phyloP scores from a whole-genome alignment of 2,797 vertebrate genomes.

The Etheostoma nigrum region DNA sequence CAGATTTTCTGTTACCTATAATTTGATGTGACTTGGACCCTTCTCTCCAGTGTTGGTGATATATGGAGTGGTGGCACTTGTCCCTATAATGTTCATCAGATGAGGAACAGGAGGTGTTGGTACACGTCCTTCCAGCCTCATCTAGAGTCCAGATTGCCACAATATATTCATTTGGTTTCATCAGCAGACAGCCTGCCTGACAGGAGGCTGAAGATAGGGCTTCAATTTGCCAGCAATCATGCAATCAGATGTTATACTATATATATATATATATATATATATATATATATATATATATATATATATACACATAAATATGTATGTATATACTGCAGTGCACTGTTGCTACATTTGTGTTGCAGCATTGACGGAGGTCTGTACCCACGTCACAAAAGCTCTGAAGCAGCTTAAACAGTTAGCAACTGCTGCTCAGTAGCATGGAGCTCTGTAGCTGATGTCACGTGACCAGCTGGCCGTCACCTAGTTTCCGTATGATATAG shows the following conservation, averaged over 20 bases:
- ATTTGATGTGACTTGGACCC: background rate
- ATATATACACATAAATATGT: too few relatives aligned
- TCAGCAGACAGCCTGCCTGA: slow-evolving; percentile 25
- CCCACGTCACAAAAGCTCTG: too few relatives aligned
- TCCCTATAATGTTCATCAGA: background rate
- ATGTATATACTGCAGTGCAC: background rate
- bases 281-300: too few relatives aligned
- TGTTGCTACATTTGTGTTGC: background rate
- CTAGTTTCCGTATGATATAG: too few relatives aligned
- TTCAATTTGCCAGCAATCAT: slow-evolving; percentile 39
- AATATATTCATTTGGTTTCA: slow-evolving; percentile 21
- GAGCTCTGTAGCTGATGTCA: too few relatives aligned
- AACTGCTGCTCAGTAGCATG: too few relatives aligned
- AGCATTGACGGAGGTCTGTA: background rate
- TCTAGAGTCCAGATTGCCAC: slow-evolving; percentile 4
- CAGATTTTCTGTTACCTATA: background rate
- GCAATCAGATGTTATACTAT: slow-evolving; percentile 21
- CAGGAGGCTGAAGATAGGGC: slow-evolving; percentile 17
- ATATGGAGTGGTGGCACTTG: background rate
- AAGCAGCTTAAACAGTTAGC: too few relatives aligned
- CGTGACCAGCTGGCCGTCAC: too few relatives aligned
- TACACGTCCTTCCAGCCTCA: background rate
- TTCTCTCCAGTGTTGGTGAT: background rate
- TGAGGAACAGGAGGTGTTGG: slow-evolving; percentile 7
- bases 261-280: too few relatives aligned